phyloP scores from a whole-genome alignment of 2,888 invertebrate species.

The Oligia latruncula region DNA sequence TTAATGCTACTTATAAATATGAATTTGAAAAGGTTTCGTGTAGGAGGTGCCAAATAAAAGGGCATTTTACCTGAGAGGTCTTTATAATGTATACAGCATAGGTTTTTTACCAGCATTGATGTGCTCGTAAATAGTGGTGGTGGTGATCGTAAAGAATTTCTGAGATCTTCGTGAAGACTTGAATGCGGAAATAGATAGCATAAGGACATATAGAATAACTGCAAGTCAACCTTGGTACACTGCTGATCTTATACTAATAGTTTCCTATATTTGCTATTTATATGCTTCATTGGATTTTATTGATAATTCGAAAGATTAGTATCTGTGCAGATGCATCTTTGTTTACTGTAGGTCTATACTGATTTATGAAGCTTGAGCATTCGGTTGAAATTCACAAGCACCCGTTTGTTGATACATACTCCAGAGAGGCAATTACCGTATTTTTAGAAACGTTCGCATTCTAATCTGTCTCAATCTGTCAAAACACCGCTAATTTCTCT shows the following conservation, averaged over 20 bases:
- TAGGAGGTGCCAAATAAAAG: neutral
- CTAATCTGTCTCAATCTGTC: neutral
- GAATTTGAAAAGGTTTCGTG: neutral
- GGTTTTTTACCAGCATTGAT: neutral
- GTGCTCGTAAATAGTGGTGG: too few species aligned
- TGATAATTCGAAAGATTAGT: neutral
- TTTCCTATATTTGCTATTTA: conserved; percentile 26
- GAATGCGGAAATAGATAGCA: conserved; percentile 18
- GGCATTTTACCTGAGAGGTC: neutral
- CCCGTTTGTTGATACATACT: neutral
- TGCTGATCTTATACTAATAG: conserved; percentile 10
- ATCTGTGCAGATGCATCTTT: neutral
- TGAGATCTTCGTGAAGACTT: neutral
- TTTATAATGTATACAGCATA: neutral
- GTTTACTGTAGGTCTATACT: neutral
- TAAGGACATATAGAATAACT: conserved; percentile 12
- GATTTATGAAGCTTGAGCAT: neutral
- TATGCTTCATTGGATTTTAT: conserved; percentile 27
- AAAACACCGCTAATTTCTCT: too few species aligned
- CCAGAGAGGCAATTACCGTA: neutral
- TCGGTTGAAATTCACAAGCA: neutral
- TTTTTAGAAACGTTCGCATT: neutral
- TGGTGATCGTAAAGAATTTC: neutral
- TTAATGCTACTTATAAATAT: neutral
- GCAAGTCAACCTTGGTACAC: conserved; percentile 17